phyloP scores from a whole-genome alignment of 2,888 invertebrate species.

The Caenorhabditis sp. region DNA sequence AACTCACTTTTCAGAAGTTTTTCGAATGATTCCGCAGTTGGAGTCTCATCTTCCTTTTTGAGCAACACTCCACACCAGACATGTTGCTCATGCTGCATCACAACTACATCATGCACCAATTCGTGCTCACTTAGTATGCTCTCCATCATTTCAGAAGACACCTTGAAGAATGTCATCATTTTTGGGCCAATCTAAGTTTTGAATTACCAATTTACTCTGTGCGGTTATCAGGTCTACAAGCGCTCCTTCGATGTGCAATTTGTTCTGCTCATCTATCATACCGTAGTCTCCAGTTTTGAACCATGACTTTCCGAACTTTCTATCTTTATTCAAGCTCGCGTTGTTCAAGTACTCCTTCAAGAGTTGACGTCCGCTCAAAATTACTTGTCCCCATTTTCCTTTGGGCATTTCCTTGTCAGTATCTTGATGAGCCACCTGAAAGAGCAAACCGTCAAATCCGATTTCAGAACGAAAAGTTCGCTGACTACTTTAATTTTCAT shows the following conservation, averaged over 20 bases:
- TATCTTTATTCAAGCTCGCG: background rate
- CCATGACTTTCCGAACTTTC: slow-evolving; percentile 39
- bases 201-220: slow-evolving; percentile 26
- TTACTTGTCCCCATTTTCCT: slow-evolving; percentile 62
- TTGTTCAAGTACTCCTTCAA: slow-evolving; percentile 28
- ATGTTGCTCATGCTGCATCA: slow-evolving; percentile 46
- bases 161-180: too few species aligned
- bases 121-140: slow-evolving; percentile 45
- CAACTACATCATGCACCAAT: slow-evolving; percentile 58
- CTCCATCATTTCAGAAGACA: slow-evolving; percentile 58
- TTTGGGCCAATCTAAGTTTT: too few species aligned
- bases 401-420: slow-evolving; percentile 47
- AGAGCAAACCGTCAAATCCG: background rate
- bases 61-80: slow-evolving; percentile 62
- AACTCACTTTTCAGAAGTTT: slow-evolving; percentile 58
- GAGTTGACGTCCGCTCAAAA: slow-evolving; percentile 42
- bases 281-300: slow-evolving; percentile 67
- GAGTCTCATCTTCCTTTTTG: slow-evolving; percentile 46
- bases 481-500: slow-evolving; percentile 64
- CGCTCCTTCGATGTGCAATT: slow-evolving; percentile 57
- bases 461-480: too few species aligned
- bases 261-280: slow-evolving; percentile 59
- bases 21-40: slow-evolving; percentile 53
- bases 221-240: slow-evolving; percentile 37
- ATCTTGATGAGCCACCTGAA: slow-evolving; percentile 53